These are phyloP conservation scores for Leptopilina myrica DNA, from an alignment of 2,888 invertebrate species.

Conservation along the genomic window DNA sequence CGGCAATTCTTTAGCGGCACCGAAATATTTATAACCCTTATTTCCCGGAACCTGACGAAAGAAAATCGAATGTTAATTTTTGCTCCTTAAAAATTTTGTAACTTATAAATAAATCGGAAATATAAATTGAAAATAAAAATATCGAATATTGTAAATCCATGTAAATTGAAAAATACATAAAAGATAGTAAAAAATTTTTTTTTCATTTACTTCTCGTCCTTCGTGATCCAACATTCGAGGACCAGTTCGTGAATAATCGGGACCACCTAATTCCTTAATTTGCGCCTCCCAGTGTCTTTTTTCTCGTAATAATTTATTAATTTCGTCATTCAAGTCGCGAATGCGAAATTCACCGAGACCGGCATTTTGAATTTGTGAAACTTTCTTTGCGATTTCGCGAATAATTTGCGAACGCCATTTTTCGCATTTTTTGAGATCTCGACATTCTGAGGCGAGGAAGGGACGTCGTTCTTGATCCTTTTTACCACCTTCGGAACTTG, in stretches of 20 bases:
- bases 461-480: constrained; percentile 91
- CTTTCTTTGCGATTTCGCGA: constrained; percentile 97
- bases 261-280: constrained; percentile 96
- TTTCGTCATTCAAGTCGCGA: constrained; percentile 98
- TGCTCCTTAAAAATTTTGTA: too few species aligned
- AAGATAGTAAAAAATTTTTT: too few species aligned
- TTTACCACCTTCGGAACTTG: constrained; percentile 90
- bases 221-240: constrained; percentile 96
- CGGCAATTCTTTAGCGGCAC: constrained; percentile 97
- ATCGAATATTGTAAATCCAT: too few species aligned
- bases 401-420: constrained; percentile 98
- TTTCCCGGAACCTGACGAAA: constrained; percentile 90
- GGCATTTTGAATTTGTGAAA: constrained; percentile 99
- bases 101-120: too few species aligned
- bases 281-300: constrained; percentile 99
- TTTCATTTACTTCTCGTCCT: constrained; percentile 84
- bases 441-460: constrained; percentile 96
- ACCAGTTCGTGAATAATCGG: constrained; percentile 93
- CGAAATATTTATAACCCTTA: constrained; percentile 99
- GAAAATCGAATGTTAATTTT: not conserved
- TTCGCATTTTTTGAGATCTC: constrained; percentile 93
- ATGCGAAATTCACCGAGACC: constrained; percentile 99
- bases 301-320: constrained; percentile 96
- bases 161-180: too few species aligned
- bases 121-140: too few species aligned